Percentiles rank a stretch among this genome's conserved stretches.
These are phyloP conservation scores for Pseudobourletiella spinata DNA, from an alignment of 1,140 invertebrate genomes.

Conservation along the genomic window DNA sequence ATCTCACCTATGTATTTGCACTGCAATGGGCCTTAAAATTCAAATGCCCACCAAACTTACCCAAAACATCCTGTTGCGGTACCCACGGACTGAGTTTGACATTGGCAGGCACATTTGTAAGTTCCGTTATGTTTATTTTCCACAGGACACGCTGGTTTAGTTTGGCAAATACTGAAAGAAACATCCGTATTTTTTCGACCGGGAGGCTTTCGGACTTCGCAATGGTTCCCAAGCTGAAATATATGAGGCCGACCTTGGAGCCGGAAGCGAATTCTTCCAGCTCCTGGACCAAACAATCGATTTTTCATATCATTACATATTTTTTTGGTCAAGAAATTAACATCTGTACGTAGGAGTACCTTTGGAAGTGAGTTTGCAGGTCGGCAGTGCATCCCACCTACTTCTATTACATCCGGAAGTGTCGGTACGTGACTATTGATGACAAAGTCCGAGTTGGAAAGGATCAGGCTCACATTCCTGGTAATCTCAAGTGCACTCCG, in stretches of 20 bases:
- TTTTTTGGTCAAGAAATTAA: no score
- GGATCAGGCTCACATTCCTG: slow-evolving; percentile 44
- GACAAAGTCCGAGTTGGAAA: no score
- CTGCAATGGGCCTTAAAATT: no score
- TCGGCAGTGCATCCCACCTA: slow-evolving; percentile 51
- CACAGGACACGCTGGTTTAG: slow-evolving; percentile 49
- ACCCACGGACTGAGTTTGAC: slow-evolving; percentile 42
- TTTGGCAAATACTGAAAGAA: slow-evolving; percentile 18
- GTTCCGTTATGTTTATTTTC: slow-evolving; percentile 44
- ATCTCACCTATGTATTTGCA: no score
- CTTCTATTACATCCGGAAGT: no score
- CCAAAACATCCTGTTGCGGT: slow-evolving; percentile 23
- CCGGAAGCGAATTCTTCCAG: no score
- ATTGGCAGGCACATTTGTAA: slow-evolving; percentile 41
- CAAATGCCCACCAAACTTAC: no score
- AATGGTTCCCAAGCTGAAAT: slow-evolving; percentile 53
- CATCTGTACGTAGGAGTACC: no score
- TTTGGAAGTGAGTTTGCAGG: no score
- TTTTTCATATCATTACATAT: slow-evolving; percentile 43
- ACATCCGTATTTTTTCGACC: background rate
- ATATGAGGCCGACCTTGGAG: no score
- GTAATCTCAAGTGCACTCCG: no score
- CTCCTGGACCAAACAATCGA: no score
- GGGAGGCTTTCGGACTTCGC: slow-evolving; percentile 41
- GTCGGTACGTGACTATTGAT: slow-evolving; percentile 44